Evolutionary conservation across 2,888 invertebrate species (phyloP).

Genomic region (Stenichneumon culpator): DNA sequence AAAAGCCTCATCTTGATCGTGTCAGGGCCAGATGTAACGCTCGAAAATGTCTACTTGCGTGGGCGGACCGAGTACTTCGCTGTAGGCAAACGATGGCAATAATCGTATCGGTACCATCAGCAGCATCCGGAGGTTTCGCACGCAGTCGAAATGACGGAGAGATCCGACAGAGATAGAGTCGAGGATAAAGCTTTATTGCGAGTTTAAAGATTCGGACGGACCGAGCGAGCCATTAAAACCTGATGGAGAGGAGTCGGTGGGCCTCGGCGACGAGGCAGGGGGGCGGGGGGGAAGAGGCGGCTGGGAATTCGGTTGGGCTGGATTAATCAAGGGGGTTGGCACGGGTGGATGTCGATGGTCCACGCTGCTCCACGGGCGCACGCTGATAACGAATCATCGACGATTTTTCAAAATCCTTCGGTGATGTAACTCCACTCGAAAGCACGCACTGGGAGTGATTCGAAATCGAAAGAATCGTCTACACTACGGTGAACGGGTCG

Average conservation of each 20-base stretch:
- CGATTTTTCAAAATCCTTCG: constrained; percentile 74
- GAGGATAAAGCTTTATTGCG: constrained; percentile 73
- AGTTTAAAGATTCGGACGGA: constrained; percentile 69
- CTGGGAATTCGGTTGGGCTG: constrained; percentile 40
- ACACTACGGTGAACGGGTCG: background rate
- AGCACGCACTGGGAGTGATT: constrained; percentile 7
- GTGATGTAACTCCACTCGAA: constrained; percentile 33
- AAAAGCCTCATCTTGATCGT: no score
- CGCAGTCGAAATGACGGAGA: constrained; percentile 49
- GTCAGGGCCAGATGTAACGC: no score
- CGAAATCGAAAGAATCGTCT: constrained; percentile 20
- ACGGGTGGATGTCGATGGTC: constrained; percentile 45
- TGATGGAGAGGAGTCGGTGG: constrained; percentile 52
- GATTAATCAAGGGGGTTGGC: constrained; percentile 67
- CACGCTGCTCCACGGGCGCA: constrained; percentile 40
- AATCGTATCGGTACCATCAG: background rate
- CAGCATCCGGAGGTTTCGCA: constrained; percentile 28
- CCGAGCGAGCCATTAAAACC: constrained; percentile 56
- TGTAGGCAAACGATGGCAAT: constrained; percentile 16
- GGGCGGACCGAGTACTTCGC: background rate
- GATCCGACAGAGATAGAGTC: constrained; percentile 43
- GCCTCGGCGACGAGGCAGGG: background rate
- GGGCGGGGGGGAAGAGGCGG: constrained; percentile 32
- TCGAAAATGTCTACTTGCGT: no score
- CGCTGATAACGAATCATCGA: constrained; percentile 76